These are phyloP conservation scores for Argopecten irradians DNA, from an alignment of 1,140 invertebrate genomes.

Conservation along the genomic window DNA sequence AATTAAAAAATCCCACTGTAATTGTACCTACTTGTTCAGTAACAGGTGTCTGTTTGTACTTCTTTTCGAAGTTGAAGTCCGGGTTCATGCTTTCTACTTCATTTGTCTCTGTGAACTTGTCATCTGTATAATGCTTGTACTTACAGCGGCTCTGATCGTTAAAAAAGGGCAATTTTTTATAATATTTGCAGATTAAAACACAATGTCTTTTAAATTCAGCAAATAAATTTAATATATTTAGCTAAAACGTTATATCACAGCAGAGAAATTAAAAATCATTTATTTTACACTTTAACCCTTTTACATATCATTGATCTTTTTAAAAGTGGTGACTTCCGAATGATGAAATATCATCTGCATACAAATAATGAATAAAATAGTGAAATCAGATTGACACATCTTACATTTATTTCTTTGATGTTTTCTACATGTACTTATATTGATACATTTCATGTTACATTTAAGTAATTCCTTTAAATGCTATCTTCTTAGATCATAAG, in stretches of 20 bases:
- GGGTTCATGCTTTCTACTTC: conserved; percentile 71
- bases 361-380: too few species aligned
- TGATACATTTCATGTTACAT: too few species aligned
- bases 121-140: conserved; percentile 80
- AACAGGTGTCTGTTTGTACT: conserved; percentile 64
- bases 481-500: too few species aligned
- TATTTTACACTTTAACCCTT: background rate
- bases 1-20: too few species aligned
- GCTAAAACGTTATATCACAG: background rate
- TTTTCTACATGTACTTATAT: too few species aligned
- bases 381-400: too few species aligned
- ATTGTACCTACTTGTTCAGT: conserved; percentile 64
- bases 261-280: background rate
- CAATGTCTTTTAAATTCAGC: background rate
- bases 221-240: too few species aligned
- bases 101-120: conserved; percentile 67
- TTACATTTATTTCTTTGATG: too few species aligned
- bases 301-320: too few species aligned
- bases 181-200: background rate
- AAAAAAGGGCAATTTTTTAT: conserved; percentile 31
- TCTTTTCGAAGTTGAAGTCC: conserved; percentile 72
- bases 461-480: too few species aligned
- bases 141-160: conserved; percentile 79
- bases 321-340: too few species aligned
- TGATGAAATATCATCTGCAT: too few species aligned